phyloP scores from a whole-genome alignment of 2,113 vertebrate species.

The Ceyx melanurus region DNA sequence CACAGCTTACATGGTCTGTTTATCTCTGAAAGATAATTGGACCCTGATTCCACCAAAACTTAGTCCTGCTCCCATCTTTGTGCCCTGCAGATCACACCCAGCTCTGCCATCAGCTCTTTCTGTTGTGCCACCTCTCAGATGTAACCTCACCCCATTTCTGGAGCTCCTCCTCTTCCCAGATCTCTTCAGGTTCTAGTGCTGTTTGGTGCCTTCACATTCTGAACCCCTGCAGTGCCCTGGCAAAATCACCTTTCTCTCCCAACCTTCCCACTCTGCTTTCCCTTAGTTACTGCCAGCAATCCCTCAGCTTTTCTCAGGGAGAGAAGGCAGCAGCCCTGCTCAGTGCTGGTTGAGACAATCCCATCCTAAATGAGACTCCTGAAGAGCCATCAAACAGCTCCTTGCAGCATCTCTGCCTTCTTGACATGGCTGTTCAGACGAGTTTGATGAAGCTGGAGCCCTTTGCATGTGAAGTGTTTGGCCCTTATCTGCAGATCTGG shows the following conservation, averaged over 20 bases:
- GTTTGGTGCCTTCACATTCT: background rate
- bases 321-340: background rate
- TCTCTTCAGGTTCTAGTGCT: background rate
- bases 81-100: background rate
- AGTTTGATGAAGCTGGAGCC: background rate
- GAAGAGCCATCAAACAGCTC: background rate
- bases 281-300: background rate
- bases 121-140: background rate
- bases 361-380: background rate
- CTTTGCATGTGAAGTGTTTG: background rate
- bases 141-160: background rate
- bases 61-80: background rate
- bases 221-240: background rate
- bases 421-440: background rate
- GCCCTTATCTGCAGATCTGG: background rate
- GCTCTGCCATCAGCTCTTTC: background rate
- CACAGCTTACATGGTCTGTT: background rate
- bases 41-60: background rate
- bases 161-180: background rate
- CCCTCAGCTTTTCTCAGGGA: background rate
- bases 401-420: background rate
- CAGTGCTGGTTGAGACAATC: background rate
- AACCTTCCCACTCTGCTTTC: rapidly evolving
- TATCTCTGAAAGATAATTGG: background rate
- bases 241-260: background rate